A percentile compares a stretch with the other conserved stretches of the same genome.
Evolutionary conservation across 1,140 invertebrate species (phyloP).

Genomic region (Reticulitermes speratus): DNA sequence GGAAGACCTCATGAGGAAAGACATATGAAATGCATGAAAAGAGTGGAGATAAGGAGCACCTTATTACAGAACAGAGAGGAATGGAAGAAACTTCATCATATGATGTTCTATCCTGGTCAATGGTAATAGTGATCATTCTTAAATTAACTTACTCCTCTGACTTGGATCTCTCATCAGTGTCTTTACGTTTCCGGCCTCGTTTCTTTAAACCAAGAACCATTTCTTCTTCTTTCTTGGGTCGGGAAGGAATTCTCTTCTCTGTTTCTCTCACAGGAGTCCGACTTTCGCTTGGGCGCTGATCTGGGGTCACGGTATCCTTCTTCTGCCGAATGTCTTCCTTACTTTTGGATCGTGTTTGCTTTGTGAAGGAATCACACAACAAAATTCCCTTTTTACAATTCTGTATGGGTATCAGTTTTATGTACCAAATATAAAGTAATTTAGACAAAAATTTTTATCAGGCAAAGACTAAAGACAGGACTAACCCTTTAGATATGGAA

Average conservation of each 20-base stretch:
- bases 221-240: constrained; percentile 45
- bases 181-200: constrained; percentile 53
- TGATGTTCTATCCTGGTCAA: too few relatives aligned
- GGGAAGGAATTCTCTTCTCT: constrained; percentile 33
- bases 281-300: constrained; percentile 29
- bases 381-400: background rate
- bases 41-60: too few relatives aligned
- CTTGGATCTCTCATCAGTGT: constrained; percentile 48
- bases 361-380: constrained; percentile 18
- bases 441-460: too few relatives aligned
- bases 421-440: too few relatives aligned
- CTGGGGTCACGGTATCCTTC: constrained; percentile 32
- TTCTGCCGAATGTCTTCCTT: constrained; percentile 27
- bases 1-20: too few relatives aligned
- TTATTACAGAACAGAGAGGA: too few relatives aligned
- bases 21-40: too few relatives aligned
- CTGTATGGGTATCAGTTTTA: too few relatives aligned
- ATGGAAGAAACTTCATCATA: too few relatives aligned
- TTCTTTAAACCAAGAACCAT: constrained; percentile 44
- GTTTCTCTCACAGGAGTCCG: constrained; percentile 35
- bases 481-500: too few relatives aligned
- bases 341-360: constrained; percentile 46
- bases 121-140: too few relatives aligned
- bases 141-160: constrained; percentile 40
- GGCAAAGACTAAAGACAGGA: too few relatives aligned